phyloP scores from a whole-genome alignment of 1,140 invertebrate genomes.

The Ctenoplectra terminalis region DNA sequence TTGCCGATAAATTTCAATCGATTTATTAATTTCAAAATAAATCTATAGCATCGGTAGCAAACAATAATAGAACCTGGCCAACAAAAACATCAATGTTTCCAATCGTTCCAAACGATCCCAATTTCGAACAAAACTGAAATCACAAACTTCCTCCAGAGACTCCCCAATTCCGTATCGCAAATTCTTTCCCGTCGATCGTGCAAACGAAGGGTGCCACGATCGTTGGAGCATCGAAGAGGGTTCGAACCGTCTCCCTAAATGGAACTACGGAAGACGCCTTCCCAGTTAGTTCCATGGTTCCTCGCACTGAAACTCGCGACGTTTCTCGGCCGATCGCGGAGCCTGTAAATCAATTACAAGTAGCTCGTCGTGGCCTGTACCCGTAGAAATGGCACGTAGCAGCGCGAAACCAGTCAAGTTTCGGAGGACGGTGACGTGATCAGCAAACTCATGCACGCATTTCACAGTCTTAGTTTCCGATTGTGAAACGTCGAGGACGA shows the following conservation, averaged over 20 bases:
- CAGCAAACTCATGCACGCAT: constrained; percentile 76
- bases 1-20: too few relatives aligned
- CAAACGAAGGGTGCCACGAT: constrained; percentile 15
- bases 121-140: background rate
- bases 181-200: constrained; percentile 44
- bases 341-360: constrained; percentile 82
- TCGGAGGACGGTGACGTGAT: constrained; percentile 77
- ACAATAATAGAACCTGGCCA: too few relatives aligned
- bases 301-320: constrained; percentile 39
- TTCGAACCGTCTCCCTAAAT: constrained; percentile 41
- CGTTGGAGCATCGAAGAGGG: constrained; percentile 1
- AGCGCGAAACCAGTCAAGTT: constrained; percentile 72
- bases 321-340: constrained; percentile 55
- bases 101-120: background rate
- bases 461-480: constrained; percentile 63
- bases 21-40: too few relatives aligned
- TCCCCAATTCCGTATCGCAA: constrained; percentile 9
- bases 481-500: constrained; percentile 1
- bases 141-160: background rate
- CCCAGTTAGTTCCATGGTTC: constrained; percentile 22
- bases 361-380: constrained; percentile 58
- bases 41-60: too few relatives aligned
- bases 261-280: constrained; percentile 51
- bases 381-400: constrained; percentile 80
- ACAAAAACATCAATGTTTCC: too few relatives aligned